Conservation (phyloP, 2,113 vertebrate species). For the Myotis lucifugus region DNA sequence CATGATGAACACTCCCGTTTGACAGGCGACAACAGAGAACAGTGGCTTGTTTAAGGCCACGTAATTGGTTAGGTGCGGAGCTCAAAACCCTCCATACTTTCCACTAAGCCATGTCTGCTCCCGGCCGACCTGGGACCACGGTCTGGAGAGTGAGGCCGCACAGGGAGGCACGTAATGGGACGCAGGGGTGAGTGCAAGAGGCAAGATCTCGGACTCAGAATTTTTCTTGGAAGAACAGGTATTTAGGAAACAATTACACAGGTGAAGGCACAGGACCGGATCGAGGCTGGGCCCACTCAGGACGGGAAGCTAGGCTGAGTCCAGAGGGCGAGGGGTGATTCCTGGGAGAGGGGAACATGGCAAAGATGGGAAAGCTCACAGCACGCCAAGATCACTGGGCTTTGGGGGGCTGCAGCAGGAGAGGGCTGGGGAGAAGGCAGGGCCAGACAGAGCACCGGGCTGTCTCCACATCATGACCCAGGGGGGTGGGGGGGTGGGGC, state of each 20-base stretch:
- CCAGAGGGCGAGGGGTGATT: neutral
- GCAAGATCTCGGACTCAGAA: neutral
- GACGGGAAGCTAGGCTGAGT: neutral
- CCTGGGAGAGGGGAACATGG: neutral
- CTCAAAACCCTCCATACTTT: neutral
- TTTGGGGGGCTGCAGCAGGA: neutral
- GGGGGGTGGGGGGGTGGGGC: neutral
- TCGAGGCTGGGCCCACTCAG: neutral
- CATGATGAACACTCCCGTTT: neutral
- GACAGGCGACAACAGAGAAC: neutral
- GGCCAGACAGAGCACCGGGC: neutral
- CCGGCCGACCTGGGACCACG: neutral
- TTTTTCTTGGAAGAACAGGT: neutral
- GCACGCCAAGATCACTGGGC: neutral
- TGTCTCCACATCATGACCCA: rapidly evolving
- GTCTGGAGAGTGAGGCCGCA: neutral
- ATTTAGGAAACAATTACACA: neutral
- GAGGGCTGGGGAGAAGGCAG: neutral
- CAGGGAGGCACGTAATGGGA: neutral
- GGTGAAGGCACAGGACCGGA: neutral
- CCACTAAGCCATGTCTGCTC: neutral
- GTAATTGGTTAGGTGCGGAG: neutral
- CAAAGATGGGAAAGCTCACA: neutral
- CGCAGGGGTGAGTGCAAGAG: neutral
- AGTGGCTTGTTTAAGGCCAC: neutral